Base-by-base conservation (phyloP, 2,888 invertebrate species). In the Heliconius cydno region DNA sequence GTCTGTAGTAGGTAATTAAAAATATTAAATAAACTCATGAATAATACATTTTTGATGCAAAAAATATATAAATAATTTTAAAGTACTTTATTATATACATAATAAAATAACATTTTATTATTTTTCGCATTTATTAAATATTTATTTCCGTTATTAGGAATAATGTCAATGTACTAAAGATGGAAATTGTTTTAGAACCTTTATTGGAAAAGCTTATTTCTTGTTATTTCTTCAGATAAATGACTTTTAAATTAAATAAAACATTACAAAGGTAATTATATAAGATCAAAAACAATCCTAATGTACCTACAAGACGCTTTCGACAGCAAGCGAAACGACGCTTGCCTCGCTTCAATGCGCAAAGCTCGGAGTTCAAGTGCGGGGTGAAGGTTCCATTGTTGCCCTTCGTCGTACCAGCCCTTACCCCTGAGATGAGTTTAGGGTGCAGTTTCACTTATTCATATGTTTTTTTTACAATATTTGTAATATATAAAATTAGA, bases 281-380 rank as follows among this genome's bases (percentile, higher is more conserved):
- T 30, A 68, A 60, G 46, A 60, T 79, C 30, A 63, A 46, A 74
- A 67, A 74, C 57, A 74, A 67, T 34, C 70, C 76, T 73, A 79
- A 71, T 76, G 67, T 77, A 52, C 6, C 15, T 52, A 78, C 60
- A 79, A 83, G 77, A 63, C 68, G 46, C 73, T 65, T 73, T 77
- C 77, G 74, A 79, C 79, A 82, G 84, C 80, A 84, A 88, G 88
- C 88, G 86, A 89, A 89, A 88, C 85, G 86, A 86, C 86, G 87
- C 87, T 88, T 85, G 88, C 87, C 86, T 85, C 88, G 91, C 88
- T 90, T 89, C 92, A 91, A 92, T 90, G 91, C 90, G 90, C 88
- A 89, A 90, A 89, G 89, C 89, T 87, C 86, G 85, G 86, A 93
- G 94, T 95, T 94, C 94, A 95, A 94, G 94, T 91, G 90, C 92